Evolutionary conservation across 2,113 vertebrate species (phyloP).

Genomic region (Polypterus senegalus): DNA sequence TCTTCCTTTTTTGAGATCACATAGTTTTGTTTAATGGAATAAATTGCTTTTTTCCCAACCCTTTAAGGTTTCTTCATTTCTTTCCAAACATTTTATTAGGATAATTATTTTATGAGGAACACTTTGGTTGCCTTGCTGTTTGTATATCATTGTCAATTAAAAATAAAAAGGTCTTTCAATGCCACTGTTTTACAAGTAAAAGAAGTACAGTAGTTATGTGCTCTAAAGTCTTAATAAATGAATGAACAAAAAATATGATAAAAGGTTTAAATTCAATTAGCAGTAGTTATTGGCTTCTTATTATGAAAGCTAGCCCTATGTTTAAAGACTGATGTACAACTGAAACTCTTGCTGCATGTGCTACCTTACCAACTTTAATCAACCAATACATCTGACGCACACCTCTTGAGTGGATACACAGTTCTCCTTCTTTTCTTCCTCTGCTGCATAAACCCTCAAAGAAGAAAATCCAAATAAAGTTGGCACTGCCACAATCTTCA

Average conservation of each 20-base stretch:
- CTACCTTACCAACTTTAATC: neutral
- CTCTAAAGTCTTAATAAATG: no score
- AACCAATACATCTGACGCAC: slow-evolving; percentile 9
- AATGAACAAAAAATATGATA: neutral
- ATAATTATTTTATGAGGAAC: no score
- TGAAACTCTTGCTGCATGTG: neutral
- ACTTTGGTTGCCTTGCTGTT: no score
- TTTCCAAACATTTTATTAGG: no score
- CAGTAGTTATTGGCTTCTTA: neutral
- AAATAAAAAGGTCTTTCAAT: no score
- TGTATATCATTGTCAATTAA: no score
- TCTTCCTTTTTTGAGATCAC: no score
- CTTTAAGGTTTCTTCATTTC: no score
- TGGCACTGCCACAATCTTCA: slow-evolving; percentile 53
- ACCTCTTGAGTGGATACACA: slow-evolving; percentile 51
- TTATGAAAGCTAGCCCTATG: neutral
- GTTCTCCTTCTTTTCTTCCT: slow-evolving; percentile 33
- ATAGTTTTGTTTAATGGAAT: no score
- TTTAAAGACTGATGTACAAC: neutral
- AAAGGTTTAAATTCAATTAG: neutral
- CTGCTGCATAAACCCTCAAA: slow-evolving; percentile 43
- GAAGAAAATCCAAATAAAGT: slow-evolving; percentile 53
- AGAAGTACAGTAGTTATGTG: no score
- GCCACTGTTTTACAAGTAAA: no score
- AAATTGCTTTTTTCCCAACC: no score